phyloP scores from a whole-genome alignment of 2,888 invertebrate genomes.

The Diloba caeruleocephala region DNA sequence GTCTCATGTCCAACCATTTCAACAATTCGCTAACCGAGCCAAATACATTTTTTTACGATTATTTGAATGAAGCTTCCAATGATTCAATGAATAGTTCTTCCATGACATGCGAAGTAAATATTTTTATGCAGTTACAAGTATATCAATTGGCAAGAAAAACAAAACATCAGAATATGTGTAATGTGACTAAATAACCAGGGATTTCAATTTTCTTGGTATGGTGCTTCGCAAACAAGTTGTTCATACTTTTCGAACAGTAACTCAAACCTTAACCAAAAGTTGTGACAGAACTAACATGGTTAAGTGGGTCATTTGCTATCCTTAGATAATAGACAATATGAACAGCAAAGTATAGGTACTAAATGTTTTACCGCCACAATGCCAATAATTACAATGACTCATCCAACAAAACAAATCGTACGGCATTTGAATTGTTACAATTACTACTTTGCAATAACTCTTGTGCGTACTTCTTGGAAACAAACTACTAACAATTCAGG shows the following conservation, averaged over 20 bases:
- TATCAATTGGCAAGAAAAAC: constrained; percentile 62
- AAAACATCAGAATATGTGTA: constrained; percentile 38
- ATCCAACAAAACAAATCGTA: constrained; percentile 40
- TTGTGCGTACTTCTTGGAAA: constrained; percentile 18
- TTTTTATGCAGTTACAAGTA: constrained; percentile 53
- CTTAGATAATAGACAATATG: constrained; percentile 52
- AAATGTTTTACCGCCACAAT: constrained; percentile 45
- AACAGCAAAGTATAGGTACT: constrained; percentile 49
- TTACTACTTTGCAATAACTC: constrained; percentile 37
- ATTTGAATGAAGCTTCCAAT: constrained; percentile 68
- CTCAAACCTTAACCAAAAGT: constrained; percentile 24
- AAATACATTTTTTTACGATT: constrained; percentile 72
- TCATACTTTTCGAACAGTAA: constrained; percentile 15
- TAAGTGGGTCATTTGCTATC: constrained; percentile 63
- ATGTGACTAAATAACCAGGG: constrained; percentile 46
- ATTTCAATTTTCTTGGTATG: constrained; percentile 45
- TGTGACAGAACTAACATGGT: constrained; percentile 47
- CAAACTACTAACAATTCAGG: constrained; percentile 5
- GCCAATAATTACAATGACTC: constrained; percentile 55
- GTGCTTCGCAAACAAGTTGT: constrained; percentile 17
- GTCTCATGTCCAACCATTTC: constrained; percentile 74
- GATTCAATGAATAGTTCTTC: constrained; percentile 81
- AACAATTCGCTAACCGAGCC: constrained; percentile 80
- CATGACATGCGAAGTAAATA: constrained; percentile 68
- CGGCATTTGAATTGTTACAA: constrained; percentile 38